phyloP scores from a whole-genome alignment of 2,888 invertebrate species.

The Oscheius myriophilus region DNA sequence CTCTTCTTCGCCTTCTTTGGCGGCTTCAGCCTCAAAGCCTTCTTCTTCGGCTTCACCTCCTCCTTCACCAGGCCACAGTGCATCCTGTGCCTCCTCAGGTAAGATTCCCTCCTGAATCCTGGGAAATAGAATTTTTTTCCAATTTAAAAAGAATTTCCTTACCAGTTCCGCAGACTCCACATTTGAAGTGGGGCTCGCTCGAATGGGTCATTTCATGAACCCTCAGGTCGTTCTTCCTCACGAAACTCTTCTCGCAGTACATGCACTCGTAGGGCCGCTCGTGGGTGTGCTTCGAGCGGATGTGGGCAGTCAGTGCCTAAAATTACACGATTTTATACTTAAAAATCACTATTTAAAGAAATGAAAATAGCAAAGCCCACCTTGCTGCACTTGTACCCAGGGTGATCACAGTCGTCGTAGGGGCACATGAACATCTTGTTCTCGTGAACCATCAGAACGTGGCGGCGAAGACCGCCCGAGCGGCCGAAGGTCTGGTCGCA shows the following conservation, averaged over 20 bases:
- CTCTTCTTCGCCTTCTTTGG: conserved; percentile 1
- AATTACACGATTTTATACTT: not conserved
- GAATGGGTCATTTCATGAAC: conserved; percentile 16
- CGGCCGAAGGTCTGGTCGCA: conserved; percentile 79
- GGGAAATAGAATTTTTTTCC: not conserved
- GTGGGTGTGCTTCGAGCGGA: conserved; percentile 47
- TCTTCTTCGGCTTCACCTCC: not conserved
- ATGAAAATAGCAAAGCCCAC: conserved; percentile 27
- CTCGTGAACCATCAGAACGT: conserved; percentile 76
- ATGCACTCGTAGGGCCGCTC: conserved; percentile 43
- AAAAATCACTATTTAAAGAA: too few species aligned
- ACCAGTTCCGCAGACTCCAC: conserved; percentile 11
- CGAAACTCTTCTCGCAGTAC: conserved; percentile 37
- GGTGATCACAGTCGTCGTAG: conserved; percentile 47
- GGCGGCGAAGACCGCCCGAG: conserved; percentile 77
- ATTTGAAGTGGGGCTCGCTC: not conserved
- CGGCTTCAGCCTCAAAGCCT: not conserved
- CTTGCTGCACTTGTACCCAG: conserved; percentile 58
- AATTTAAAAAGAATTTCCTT: not conserved
- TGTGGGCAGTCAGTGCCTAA: conserved; percentile 52
- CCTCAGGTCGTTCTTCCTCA: conserved; percentile 42
- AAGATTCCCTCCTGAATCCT: conserved; percentile 9
- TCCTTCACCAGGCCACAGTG: not conserved
- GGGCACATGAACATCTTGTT: conserved; percentile 46
- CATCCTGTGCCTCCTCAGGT: conserved; percentile 10